Evolutionary conservation across 1,140 invertebrate genomes (phyloP).

Genomic region (Apis florea): DNA sequence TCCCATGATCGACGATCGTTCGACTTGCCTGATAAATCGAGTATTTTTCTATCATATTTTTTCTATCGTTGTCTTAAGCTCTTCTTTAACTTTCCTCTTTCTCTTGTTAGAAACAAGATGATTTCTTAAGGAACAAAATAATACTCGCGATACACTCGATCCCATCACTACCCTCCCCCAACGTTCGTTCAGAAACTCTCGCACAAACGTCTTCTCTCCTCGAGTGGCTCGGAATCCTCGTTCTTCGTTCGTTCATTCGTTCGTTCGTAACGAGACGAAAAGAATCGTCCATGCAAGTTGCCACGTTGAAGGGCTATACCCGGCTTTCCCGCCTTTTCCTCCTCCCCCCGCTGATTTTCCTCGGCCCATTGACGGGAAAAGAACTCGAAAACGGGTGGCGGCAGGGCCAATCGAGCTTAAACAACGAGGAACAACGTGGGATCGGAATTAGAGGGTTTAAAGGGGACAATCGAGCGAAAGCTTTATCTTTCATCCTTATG

Average conservation of each 20-base stretch:
- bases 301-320: constrained; percentile 16
- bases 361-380: constrained; percentile 45
- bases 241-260: neutral
- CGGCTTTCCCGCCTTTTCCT: constrained; percentile 29
- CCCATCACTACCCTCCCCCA: too few species aligned
- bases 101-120: too few species aligned
- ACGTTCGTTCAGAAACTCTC: too few species aligned
- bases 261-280: constrained; percentile 32
- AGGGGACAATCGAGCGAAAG: constrained; percentile 16
- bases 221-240: too few species aligned
- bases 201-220: too few species aligned
- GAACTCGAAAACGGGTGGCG: constrained; percentile 41
- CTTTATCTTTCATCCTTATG: neutral
- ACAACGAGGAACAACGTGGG: constrained; percentile 17
- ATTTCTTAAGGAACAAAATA: too few species aligned
- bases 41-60: too few species aligned
- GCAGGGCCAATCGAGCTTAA: constrained; percentile 46
- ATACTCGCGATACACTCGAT: too few species aligned
- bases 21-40: too few species aligned
- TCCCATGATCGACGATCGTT: too few species aligned
- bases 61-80: too few species aligned
- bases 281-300: constrained; percentile 21
- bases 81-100: too few species aligned
- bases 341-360: constrained; percentile 33
- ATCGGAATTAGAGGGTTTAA: constrained; percentile 32